These are phyloP conservation scores for Ectemnius continuus DNA, from an alignment of 2,888 invertebrate genomes.

Conservation along the genomic window DNA sequence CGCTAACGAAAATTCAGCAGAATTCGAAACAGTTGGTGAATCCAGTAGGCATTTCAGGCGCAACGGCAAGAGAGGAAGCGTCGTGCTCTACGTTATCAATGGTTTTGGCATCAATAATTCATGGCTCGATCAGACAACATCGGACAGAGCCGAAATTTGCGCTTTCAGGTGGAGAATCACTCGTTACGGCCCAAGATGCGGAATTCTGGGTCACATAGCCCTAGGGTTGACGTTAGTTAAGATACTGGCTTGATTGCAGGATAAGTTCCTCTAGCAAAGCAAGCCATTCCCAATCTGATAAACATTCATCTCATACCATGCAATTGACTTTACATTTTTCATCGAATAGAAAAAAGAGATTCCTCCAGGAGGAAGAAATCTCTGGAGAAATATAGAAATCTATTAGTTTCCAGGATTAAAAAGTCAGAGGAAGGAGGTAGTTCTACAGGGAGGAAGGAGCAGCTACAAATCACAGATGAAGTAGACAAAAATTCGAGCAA, in stretches of 20 bases:
- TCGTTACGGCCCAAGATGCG: conserved; percentile 36
- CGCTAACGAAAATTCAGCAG: conserved; percentile 53
- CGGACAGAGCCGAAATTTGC: conserved; percentile 41
- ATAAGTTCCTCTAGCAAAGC: not conserved
- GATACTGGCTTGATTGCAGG: conserved; percentile 8
- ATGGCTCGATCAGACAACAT: conserved; percentile 43
- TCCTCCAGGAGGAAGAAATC: too few relatives aligned
- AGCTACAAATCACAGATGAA: too few relatives aligned
- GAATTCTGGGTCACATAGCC: conserved; percentile 15
- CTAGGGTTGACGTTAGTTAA: conserved; percentile 25
- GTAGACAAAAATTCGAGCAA: too few relatives aligned
- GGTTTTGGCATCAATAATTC: conserved; percentile 56
- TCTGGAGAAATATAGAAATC: too few relatives aligned
- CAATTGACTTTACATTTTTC: too few relatives aligned
- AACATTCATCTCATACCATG: too few relatives aligned
- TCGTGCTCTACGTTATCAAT: conserved; percentile 44
- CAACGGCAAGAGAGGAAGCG: conserved; percentile 12
- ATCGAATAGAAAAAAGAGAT: too few relatives aligned
- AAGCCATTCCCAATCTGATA: too few relatives aligned
- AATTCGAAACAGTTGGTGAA: conserved; percentile 53
- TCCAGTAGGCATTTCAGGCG: conserved; percentile 37
- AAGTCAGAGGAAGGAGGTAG: too few relatives aligned
- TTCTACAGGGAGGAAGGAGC: too few relatives aligned
- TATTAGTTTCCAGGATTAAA: too few relatives aligned
- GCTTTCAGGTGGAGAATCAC: conserved; percentile 40